These are phyloP conservation scores for Ascidia mentula DNA, from an alignment of 23 tunicate species.

Conservation along the genomic window DNA sequence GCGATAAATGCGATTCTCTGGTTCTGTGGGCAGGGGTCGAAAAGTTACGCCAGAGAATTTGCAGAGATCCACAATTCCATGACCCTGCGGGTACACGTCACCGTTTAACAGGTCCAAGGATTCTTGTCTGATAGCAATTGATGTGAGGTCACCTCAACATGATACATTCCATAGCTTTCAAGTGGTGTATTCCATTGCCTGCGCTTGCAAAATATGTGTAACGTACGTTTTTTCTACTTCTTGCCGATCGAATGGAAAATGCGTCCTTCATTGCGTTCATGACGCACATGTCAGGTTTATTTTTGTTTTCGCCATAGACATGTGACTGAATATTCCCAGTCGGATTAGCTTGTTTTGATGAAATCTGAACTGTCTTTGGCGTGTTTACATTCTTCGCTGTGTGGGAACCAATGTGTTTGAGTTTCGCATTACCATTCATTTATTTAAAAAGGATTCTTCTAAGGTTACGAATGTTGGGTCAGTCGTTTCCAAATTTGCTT, in stretches of 20 bases:
- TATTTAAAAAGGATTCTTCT: too few relatives aligned
- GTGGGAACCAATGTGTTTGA: not conserved
- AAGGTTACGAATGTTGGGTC: too few relatives aligned
- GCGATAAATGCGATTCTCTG: not conserved
- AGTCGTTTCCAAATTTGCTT: too few relatives aligned
- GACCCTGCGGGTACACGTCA: not conserved
- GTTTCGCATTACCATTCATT: not conserved
- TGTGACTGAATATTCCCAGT: not conserved
- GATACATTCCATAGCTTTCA: too few relatives aligned
- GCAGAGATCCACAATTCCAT: too few relatives aligned
- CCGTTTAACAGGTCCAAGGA: not conserved
- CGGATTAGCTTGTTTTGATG: not conserved
- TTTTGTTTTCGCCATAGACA: not conserved
- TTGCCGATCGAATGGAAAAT: too few relatives aligned
- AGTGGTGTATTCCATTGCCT: too few relatives aligned
- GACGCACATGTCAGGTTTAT: too few relatives aligned
- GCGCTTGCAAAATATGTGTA: too few relatives aligned
- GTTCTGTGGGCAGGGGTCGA: not conserved
- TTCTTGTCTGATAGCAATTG: not conserved
- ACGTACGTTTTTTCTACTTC: too few relatives aligned
- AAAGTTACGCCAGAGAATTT: not conserved
- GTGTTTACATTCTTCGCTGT: not conserved
- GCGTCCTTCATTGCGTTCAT: too few relatives aligned
- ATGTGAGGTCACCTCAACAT: not conserved
- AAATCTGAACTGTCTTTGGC: not conserved